phyloP scores from a whole-genome alignment of 2,888 invertebrate species.

The Diaphora mendica region DNA sequence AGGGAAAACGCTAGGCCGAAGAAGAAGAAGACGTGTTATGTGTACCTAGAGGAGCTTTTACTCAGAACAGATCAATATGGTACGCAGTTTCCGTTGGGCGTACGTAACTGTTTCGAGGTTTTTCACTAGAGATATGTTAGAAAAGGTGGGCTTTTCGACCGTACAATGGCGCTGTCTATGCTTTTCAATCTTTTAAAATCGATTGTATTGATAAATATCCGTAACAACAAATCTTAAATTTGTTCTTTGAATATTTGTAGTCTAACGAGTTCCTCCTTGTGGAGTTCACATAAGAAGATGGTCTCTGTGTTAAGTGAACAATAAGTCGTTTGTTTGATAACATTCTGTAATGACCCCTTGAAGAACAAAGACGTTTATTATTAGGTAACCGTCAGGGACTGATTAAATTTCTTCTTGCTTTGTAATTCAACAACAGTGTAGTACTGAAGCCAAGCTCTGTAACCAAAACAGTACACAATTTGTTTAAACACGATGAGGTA shows the following conservation, averaged over 20 bases:
- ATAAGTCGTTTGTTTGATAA: background rate
- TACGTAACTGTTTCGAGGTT: background rate
- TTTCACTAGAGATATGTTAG: background rate
- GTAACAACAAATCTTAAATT: background rate
- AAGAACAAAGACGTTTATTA: background rate
- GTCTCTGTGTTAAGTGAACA: background rate
- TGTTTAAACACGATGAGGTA: too few relatives aligned
- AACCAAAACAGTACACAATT: background rate
- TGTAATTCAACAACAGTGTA: background rate
- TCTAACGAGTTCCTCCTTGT: background rate
- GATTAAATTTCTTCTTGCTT: background rate
- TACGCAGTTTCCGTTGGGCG: background rate
- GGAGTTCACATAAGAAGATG: background rate
- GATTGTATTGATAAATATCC: background rate
- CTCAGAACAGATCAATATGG: background rate
- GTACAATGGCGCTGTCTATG: background rate
- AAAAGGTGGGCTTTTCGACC: background rate
- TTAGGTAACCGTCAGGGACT: background rate
- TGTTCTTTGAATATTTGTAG: background rate
- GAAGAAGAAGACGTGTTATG: too few relatives aligned
- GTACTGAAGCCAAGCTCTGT: background rate
- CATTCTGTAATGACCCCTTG: background rate
- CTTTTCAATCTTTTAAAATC: background rate
- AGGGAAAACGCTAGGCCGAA: too few relatives aligned
- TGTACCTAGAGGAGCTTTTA: constrained; percentile 10